Evolutionary conservation across 2,888 invertebrate species (phyloP).

Genomic region (Camponotus fellah): DNA sequence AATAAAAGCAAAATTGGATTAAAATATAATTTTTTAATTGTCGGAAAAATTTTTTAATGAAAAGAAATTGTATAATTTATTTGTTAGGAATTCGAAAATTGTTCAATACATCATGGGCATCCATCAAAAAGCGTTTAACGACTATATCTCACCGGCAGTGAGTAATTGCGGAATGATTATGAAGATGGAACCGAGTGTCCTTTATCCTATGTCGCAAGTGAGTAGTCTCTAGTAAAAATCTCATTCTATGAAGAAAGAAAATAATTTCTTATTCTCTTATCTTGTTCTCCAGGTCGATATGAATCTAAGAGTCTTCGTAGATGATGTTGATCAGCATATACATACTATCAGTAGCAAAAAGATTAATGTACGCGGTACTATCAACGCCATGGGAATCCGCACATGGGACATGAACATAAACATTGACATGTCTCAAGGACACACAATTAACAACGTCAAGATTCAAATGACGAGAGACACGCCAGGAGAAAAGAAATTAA

Average conservation of each 20-base stretch:
- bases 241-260: background rate
- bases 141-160: conserved; percentile 72
- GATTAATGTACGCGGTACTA: conserved; percentile 77
- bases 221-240: conserved; percentile 44
- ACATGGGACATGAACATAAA: conserved; percentile 82
- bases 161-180: conserved; percentile 79
- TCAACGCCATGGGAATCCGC: conserved; percentile 79
- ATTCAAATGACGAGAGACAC: conserved; percentile 78
- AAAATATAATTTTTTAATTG: background rate
- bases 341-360: conserved; percentile 57
- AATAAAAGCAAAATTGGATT: background rate
- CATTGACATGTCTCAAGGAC: conserved; percentile 78
- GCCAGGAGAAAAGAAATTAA: conserved; percentile 81
- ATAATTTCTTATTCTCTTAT: background rate
- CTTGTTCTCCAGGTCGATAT: conserved; percentile 73
- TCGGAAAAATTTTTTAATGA: background rate
- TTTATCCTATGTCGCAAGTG: conserved; percentile 80
- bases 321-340: conserved; percentile 68
- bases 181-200: conserved; percentile 76
- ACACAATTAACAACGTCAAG: conserved; percentile 78
- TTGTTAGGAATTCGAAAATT: conserved; percentile 59
- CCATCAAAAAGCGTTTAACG: conserved; percentile 70
- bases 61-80: conserved; percentile 13
- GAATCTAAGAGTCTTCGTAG: conserved; percentile 75
- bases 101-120: conserved; percentile 64